Base-by-base conservation (phyloP, 2,888 invertebrate genomes). In the Sesia bembeciformis region DNA sequence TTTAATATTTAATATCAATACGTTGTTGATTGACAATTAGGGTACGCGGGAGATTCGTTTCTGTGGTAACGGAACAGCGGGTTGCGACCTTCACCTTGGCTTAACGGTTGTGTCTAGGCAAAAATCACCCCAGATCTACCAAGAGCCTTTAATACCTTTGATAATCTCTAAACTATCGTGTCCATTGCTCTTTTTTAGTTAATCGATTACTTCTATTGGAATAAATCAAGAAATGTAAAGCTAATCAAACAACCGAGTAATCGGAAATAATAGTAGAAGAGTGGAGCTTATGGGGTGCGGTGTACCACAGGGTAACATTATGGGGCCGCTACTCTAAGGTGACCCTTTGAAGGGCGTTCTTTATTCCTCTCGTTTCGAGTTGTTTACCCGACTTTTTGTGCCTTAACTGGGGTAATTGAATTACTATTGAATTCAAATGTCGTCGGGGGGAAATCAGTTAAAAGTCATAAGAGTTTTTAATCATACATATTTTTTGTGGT, bases 291-390 rank as follows among this genome's bases (percentile, higher is more conserved):
- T 61, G 57, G 42, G 55, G 62, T 57, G 60, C 56, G 68, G 74
- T 63, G 74, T 78, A 62, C 67, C 62, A 54, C 70, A 74, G 68
- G 78, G 82, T 68, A 62, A 56, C 60, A 59, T 72, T 65, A 62
- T 72, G 63, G 66, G 72, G 59, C 76, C 71, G 62, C 66, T 72
- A 73, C 68, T 73, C 61, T 72, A 66, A 72, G 76, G 74, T 81
- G 81, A 81, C 81, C 77, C 68, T 68, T 75, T 65, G 73, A 81
- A 84, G 81, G 82, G 69, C 77, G 64, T 68, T 65, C 63, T 77
- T 82, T 81, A 68, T 78, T 62, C 65, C 65, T 59, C 61, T 59
- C 62, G 63, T 71, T 66, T 62, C 56, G 63, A 72, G 64, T 74
- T 76, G 78, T 77, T 81, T 80, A 74, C 75, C 67, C 61, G 61